A percentile compares a stretch with the other conserved stretches of the same genome.
Conservation (phyloP, 2,113 vertebrate genomes). For the Agelaius tricolor region DNA sequence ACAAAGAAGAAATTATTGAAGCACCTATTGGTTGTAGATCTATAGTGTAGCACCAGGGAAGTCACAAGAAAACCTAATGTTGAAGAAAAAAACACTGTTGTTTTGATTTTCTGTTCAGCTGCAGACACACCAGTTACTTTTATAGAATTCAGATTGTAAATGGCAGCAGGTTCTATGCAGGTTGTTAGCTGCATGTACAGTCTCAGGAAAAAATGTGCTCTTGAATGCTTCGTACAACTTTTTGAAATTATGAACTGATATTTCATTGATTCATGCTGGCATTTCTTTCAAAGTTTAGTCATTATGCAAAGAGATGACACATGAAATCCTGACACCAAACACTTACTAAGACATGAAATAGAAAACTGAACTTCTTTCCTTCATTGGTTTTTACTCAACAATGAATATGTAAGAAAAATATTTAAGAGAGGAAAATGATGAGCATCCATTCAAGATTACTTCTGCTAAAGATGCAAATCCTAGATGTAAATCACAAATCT, state of each 20-base stretch:
- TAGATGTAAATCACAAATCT: background rate
- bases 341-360: background rate
- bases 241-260: background rate
- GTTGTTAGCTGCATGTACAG: background rate
- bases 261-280: background rate
- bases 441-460: background rate
- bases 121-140: background rate
- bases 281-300: background rate
- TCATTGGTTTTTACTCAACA: background rate
- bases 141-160: background rate
- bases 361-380: background rate
- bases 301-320: background rate
- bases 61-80: background rate
- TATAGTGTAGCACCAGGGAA: background rate
- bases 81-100: background rate
- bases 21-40: background rate
- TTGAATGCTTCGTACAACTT: constrained; percentile 2
- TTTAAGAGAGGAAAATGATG: background rate
- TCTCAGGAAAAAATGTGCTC: background rate
- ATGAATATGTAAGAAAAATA: background rate
- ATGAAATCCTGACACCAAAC: background rate
- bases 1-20: constrained; percentile 13
- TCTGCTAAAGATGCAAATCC: background rate
- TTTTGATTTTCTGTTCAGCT: constrained; percentile 48
- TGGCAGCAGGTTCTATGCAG: background rate